These are phyloP conservation scores for Drepana arcuata DNA, from an alignment of 1,140 invertebrate species.

Conservation along the genomic window DNA sequence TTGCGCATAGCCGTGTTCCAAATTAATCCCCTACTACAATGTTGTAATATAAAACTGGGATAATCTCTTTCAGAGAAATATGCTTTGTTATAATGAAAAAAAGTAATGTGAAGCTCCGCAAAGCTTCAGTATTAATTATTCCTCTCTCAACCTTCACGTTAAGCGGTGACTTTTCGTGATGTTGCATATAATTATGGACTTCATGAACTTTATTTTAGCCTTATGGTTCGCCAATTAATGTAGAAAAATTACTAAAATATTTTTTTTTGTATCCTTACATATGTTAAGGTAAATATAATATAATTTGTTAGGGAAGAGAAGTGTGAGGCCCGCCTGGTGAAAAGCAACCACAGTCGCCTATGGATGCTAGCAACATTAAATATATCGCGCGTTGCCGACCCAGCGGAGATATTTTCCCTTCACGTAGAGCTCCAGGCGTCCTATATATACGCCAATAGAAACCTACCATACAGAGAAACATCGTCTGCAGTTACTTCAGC, in stretches of 20 bases:
- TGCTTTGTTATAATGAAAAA: conserved; percentile 34
- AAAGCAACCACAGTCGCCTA: too few species aligned
- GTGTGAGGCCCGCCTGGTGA: too few species aligned
- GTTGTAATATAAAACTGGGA: conserved; percentile 48
- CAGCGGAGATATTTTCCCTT: too few species aligned
- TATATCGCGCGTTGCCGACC: too few species aligned
- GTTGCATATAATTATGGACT: conserved; percentile 63
- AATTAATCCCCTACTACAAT: conserved; percentile 58
- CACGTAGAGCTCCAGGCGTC: too few species aligned
- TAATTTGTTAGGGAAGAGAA: too few species aligned
- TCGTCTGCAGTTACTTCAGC: too few species aligned
- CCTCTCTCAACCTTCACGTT: conserved; percentile 33
- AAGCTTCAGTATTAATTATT: conserved; percentile 57
- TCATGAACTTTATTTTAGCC: conserved; percentile 31
- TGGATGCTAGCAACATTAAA: too few species aligned
- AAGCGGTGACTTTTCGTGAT: conserved; percentile 49
- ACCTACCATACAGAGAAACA: too few species aligned
- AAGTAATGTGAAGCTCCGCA: conserved; percentile 22
- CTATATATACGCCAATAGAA: too few species aligned
- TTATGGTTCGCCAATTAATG: not conserved
- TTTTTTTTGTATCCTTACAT: not conserved
- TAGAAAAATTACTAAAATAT: not conserved
- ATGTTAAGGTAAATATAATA: too few species aligned
- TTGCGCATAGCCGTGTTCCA: conserved; percentile 45
- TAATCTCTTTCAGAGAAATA: conserved; percentile 40